Conservation (phyloP, 2,888 invertebrate species). For the Catocala sponsa region DNA sequence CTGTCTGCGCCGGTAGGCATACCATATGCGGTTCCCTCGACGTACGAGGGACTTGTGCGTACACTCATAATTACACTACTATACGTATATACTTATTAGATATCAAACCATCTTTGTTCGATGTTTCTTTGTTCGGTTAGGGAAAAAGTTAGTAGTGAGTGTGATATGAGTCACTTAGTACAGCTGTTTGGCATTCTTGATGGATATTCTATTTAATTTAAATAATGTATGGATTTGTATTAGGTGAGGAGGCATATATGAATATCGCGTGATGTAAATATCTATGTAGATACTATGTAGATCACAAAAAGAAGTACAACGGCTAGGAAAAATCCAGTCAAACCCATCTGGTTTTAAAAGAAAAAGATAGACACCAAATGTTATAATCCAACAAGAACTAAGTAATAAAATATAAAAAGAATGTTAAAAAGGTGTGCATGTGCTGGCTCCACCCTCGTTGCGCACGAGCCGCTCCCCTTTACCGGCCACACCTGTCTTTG, state of each 20-base stretch:
- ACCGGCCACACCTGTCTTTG: conserved; percentile 61
- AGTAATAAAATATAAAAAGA: conserved; percentile 19
- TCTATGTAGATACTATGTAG: too few relatives aligned
- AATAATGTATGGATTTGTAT: too few relatives aligned
- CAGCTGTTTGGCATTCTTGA: not conserved
- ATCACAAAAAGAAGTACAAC: too few relatives aligned
- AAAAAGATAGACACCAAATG: too few relatives aligned
- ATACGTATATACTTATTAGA: conserved; percentile 2
- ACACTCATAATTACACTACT: conserved; percentile 3
- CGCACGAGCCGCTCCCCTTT: conserved; percentile 56
- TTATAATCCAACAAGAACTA: too few relatives aligned
- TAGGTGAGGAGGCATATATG: too few relatives aligned
- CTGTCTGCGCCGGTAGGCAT: conserved; percentile 55
- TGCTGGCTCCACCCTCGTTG: conserved; percentile 39
- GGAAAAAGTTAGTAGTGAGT: not conserved
- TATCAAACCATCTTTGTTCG: conserved; percentile 16
- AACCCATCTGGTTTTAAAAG: too few relatives aligned
- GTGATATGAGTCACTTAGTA: not conserved
- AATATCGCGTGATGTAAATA: too few relatives aligned
- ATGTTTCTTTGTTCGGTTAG: conserved; percentile 10
- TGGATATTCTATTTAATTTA: not conserved
- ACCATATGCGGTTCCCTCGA: conserved; percentile 57
- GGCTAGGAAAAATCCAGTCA: too few relatives aligned
- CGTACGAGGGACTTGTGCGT: conserved; percentile 3
- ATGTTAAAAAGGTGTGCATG: conserved; percentile 50